phyloP scores from a whole-genome alignment of 1,140 invertebrate genomes.

The Drosophila tropicalis region DNA sequence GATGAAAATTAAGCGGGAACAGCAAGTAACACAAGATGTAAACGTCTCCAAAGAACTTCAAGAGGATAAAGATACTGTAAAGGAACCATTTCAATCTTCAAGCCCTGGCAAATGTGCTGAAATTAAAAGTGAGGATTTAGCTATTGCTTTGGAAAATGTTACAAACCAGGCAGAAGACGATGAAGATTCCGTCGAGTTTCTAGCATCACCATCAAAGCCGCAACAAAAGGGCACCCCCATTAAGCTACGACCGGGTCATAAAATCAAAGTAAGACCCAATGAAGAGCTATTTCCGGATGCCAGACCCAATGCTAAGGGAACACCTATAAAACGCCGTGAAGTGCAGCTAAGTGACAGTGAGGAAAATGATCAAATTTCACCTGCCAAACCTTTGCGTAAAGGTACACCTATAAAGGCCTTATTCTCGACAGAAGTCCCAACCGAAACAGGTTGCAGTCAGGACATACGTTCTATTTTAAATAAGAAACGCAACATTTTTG shows the following conservation, averaged over 20 bases:
- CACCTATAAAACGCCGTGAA: constrained; percentile 29
- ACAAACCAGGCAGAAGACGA: constrained; percentile 23
- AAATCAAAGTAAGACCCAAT: constrained; percentile 46
- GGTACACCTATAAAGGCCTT: constrained; percentile 36
- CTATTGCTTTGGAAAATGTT: neutral
- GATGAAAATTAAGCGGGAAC: constrained; percentile 24
- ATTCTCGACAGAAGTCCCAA: neutral
- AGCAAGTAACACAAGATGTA: neutral
- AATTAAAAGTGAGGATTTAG: neutral
- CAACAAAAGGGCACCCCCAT: constrained; percentile 45
- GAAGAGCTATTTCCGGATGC: constrained; percentile 24
- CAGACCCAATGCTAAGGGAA: neutral
- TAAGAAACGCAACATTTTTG: constrained; percentile 55
- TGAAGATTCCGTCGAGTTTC: neutral
- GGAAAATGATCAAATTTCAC: neutral
- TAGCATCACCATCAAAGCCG: constrained; percentile 21
- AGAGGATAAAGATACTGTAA: neutral
- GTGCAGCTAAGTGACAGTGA: constrained; percentile 17
- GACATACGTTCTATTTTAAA: constrained; percentile 64
- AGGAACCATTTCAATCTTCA: neutral
- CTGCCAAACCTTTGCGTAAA: constrained; percentile 48
- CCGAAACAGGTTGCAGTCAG: constrained; percentile 3
- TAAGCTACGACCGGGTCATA: constrained; percentile 11
- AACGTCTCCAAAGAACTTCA: neutral
- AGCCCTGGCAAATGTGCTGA: neutral